Evolutionary conservation across 2,888 invertebrate genomes (phyloP).

Genomic region (Cryptosula pallasiana): DNA sequence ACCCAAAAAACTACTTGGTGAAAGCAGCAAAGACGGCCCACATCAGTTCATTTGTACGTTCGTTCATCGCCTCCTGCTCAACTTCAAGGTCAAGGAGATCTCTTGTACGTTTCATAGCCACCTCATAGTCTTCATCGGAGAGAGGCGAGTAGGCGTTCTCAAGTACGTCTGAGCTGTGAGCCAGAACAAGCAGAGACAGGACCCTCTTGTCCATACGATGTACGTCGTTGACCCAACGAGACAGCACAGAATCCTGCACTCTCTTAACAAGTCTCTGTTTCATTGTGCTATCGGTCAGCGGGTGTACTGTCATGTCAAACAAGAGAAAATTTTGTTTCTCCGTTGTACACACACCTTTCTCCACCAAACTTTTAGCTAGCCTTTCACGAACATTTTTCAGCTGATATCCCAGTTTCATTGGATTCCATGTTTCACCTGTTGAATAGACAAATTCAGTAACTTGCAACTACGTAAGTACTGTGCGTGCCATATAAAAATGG

Average conservation of each 20-base stretch:
- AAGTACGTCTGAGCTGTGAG: constrained; percentile 95
- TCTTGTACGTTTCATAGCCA: constrained; percentile 94
- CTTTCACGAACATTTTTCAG: constrained; percentile 97
- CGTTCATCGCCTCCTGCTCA: constrained; percentile 87
- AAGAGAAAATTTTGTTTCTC: constrained; percentile 99
- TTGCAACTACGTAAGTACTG: no score
- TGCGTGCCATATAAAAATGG: no score
- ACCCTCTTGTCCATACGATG: constrained; percentile 94
- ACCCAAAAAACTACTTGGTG: constrained; percentile 84
- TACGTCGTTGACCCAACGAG: constrained; percentile 91
- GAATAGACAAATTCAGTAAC: no score
- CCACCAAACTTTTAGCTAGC: constrained; percentile 96
- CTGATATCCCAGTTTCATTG: constrained; percentile 93
- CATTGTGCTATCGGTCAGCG: constrained; percentile 86
- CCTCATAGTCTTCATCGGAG: constrained; percentile 89
- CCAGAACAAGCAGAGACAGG: constrained; percentile 85
- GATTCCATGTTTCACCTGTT: constrained; percentile 99
- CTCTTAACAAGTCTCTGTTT: constrained; percentile 90
- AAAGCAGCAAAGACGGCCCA: constrained; percentile 99
- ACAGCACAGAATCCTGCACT: constrained; percentile 92
- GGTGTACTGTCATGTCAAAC: constrained; percentile 99
- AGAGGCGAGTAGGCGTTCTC: constrained; percentile 99
- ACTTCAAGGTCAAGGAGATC: constrained; percentile 93
- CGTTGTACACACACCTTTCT: constrained; percentile 97
- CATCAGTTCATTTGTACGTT: constrained; percentile 69